Evolutionary conservation across 1,140 invertebrate species (phyloP).

Genomic region (Euglossa dilemma): DNA sequence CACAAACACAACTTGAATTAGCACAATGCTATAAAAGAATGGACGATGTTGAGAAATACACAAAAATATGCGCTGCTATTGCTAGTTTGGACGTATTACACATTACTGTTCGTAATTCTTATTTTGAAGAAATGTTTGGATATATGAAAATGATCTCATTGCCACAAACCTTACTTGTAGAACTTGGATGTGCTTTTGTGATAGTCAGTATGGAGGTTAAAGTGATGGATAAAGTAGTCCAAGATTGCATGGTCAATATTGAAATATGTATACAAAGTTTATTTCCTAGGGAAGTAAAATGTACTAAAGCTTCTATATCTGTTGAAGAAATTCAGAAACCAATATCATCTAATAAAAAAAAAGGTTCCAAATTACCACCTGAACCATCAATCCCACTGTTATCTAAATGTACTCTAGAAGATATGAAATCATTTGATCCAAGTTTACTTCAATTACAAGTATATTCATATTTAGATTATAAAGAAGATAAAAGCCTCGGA

Average conservation of each 20-base stretch:
- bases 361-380: constrained; percentile 60
- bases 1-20: constrained; percentile 91
- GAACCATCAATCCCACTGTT: constrained; percentile 74
- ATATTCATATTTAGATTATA: constrained; percentile 88
- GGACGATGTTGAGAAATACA: constrained; percentile 88
- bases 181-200: constrained; percentile 79
- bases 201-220: constrained; percentile 82
- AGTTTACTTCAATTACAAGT: constrained; percentile 86
- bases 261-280: constrained; percentile 84
- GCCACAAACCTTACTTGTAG: constrained; percentile 76
- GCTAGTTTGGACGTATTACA: constrained; percentile 89
- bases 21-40: constrained; percentile 92
- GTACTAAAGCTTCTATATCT: constrained; percentile 82
- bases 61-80: constrained; percentile 89
- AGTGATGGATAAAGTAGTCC: constrained; percentile 82
- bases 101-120: constrained; percentile 88
- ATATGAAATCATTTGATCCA: constrained; percentile 84
- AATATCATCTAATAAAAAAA: constrained; percentile 64
- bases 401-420: constrained; percentile 81
- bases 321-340: constrained; percentile 80
- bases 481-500: constrained; percentile 90
- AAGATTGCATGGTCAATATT: constrained; percentile 84
- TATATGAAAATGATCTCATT: constrained; percentile 84
- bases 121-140: constrained; percentile 90
- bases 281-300: constrained; percentile 84